Evolutionary conservation across 2,113 vertebrate species (phyloP).

Genomic region (Phrynocephalus versicolor): DNA sequence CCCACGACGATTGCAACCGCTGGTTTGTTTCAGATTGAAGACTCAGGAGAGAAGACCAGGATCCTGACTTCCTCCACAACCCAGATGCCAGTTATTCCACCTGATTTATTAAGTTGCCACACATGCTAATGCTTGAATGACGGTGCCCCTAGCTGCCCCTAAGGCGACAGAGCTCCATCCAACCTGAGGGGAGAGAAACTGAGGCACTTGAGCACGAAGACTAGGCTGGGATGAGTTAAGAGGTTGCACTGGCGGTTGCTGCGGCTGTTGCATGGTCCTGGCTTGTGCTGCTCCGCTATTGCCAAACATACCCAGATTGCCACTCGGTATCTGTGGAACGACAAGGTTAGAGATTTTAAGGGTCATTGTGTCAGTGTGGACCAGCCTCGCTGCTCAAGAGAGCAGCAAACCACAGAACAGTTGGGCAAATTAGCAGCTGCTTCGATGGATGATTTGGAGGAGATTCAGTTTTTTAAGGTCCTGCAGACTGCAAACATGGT

Average conservation of each 20-base stretch:
- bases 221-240: slow-evolving; percentile 98
- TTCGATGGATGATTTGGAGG: neutral
- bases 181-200: slow-evolving; percentile 99
- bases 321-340: slow-evolving; percentile 88
- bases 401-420: accelerated
- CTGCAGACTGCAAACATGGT: accelerated
- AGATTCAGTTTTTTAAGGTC: neutral
- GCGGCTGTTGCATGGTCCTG: slow-evolving; percentile 89
- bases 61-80: neutral
- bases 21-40: neutral
- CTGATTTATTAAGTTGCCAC: neutral
- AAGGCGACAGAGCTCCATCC: slow-evolving; percentile 4
- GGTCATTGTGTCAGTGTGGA: neutral
- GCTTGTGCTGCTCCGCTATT: slow-evolving; percentile 93
- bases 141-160: neutral
- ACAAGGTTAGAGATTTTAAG: slow-evolving; percentile 24
- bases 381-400: neutral
- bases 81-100: neutral
- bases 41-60: too few species aligned
- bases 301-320: slow-evolving; percentile 93
- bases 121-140: neutral
- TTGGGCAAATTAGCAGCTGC: neutral
- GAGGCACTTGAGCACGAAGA: slow-evolving; percentile 99
- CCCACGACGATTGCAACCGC: neutral
- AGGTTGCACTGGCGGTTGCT: slow-evolving; percentile 92